phyloP scores from a whole-genome alignment of 2,888 invertebrate genomes.

The Caenorhabditis becei region DNA sequence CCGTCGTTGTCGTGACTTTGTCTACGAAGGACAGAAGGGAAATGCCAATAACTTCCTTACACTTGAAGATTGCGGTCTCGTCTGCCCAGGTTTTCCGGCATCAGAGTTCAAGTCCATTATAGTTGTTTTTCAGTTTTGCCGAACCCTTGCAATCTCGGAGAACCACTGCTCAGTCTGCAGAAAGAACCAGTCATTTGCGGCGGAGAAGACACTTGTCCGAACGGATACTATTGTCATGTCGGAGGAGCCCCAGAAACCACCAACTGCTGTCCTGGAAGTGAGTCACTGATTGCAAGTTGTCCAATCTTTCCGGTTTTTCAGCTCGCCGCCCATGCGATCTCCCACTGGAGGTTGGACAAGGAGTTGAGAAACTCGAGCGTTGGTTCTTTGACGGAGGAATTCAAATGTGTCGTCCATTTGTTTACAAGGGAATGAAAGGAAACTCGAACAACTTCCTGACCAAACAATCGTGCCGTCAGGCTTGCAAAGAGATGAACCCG shows the following conservation, averaged over 20 bases:
- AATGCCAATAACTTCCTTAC: slow-evolving; percentile 81
- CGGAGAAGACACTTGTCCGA: slow-evolving; percentile 75
- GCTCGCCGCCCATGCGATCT: slow-evolving; percentile 72
- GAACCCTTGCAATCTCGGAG: slow-evolving; percentile 80
- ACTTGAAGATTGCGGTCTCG: slow-evolving; percentile 77
- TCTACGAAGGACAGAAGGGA: slow-evolving; percentile 76
- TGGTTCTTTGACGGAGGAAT: slow-evolving; percentile 76
- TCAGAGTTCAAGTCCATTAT: neutral
- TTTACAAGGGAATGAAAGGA: slow-evolving; percentile 76
- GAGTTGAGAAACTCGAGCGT: slow-evolving; percentile 71
- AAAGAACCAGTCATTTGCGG: slow-evolving; percentile 80
- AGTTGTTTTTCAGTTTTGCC: slow-evolving; percentile 67
- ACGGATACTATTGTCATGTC: slow-evolving; percentile 80
- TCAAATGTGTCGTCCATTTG: slow-evolving; percentile 73
- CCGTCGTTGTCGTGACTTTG: slow-evolving; percentile 71
- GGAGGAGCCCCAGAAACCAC: slow-evolving; percentile 80
- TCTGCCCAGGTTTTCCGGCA: slow-evolving; percentile 74
- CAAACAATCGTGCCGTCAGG: slow-evolving; percentile 72
- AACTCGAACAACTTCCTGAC: slow-evolving; percentile 78
- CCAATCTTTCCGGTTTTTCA: slow-evolving; percentile 44
- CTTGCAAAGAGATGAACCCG: slow-evolving; percentile 78
- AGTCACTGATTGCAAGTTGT: too few species aligned
- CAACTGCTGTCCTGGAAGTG: slow-evolving; percentile 81
- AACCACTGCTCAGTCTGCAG: slow-evolving; percentile 74
- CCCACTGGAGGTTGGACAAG: slow-evolving; percentile 70